Percentiles rank a stretch among this genome's conserved stretches.
phyloP scores from a whole-genome alignment of 1,140 invertebrate species.

The Zaprionus camerounensis region DNA sequence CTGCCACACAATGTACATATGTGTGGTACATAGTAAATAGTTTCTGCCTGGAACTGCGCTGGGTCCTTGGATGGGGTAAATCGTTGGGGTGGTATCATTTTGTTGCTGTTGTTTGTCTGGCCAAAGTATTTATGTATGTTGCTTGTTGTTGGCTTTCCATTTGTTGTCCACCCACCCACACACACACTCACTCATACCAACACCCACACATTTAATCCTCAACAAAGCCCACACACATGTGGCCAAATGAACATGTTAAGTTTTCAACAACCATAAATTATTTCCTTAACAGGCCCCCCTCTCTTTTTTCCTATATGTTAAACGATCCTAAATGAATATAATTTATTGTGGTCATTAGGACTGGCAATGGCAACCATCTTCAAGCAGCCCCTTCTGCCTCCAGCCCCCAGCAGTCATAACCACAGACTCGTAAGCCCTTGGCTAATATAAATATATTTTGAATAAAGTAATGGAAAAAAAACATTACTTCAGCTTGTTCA shows the following conservation, averaged over 20 bases:
- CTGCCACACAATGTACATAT: slow-evolving; percentile 35
- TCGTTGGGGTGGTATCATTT: slow-evolving; percentile 41
- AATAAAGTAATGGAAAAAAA: slow-evolving; percentile 5
- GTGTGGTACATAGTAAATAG: slow-evolving; percentile 69
- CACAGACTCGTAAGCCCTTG: slow-evolving; percentile 7
- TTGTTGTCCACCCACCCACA: slow-evolving; percentile 49
- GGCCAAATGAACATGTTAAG: slow-evolving; percentile 80
- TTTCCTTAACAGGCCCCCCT: slow-evolving; percentile 68
- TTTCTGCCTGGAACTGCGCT: slow-evolving; percentile 57
- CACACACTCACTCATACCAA: slow-evolving; percentile 36
- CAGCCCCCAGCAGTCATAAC: not conserved
- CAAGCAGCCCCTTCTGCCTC: not conserved
- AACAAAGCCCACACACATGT: slow-evolving; percentile 63
- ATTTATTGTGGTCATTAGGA: slow-evolving; percentile 79
- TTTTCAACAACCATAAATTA: slow-evolving; percentile 81
- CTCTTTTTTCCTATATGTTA: slow-evolving; percentile 68
- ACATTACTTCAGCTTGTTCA: not conserved
- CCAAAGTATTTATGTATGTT: slow-evolving; percentile 67
- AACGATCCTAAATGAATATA: slow-evolving; percentile 80
- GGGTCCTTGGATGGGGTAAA: slow-evolving; percentile 26
- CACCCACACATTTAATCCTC: slow-evolving; percentile 37
- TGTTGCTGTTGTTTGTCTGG: slow-evolving; percentile 49
- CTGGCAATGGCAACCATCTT: slow-evolving; percentile 11
- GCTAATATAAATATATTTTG: slow-evolving; percentile 13
- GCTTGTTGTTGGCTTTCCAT: slow-evolving; percentile 70